Percentiles rank a stretch among this genome's conserved stretches.
Conservation (phyloP, 2,797 vertebrate genomes). For the Poeciliopsis infans region DNA sequence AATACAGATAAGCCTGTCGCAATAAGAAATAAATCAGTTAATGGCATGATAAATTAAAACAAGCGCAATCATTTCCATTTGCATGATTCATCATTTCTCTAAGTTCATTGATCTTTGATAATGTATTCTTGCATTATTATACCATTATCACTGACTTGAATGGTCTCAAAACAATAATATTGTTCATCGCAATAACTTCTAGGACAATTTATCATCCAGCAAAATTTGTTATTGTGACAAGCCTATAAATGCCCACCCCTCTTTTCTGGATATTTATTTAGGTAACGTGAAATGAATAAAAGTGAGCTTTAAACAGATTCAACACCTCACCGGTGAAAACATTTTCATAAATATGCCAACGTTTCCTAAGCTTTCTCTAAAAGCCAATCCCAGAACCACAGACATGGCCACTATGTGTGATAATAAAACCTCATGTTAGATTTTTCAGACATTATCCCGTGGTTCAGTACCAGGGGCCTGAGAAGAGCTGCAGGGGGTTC, state of each 20-base stretch:
- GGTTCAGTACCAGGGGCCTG: not conserved
- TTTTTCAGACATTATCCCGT: not conserved
- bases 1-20: not conserved
- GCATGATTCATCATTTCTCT: no score
- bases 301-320: no score
- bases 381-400: not conserved
- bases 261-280: not conserved
- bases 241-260: not conserved
- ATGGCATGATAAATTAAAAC: no score
- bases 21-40: no score
- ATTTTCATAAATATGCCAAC: not conserved
- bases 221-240: no score
- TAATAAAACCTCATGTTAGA: not conserved
- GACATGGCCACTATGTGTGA: not conserved
- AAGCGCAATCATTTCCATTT: no score
- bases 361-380: not conserved
- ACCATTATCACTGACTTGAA: no score
- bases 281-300: not conserved
- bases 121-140: no score
- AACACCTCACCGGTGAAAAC: not conserved
- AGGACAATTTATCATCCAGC: no score
- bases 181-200: no score
- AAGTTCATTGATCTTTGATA: no score
- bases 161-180: no score
- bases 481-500: not conserved